Percentiles rank a stretch among this genome's conserved stretches.
Evolutionary conservation across 2,888 invertebrate genomes (phyloP).

Genomic region (Nemotelus nigrinus): DNA sequence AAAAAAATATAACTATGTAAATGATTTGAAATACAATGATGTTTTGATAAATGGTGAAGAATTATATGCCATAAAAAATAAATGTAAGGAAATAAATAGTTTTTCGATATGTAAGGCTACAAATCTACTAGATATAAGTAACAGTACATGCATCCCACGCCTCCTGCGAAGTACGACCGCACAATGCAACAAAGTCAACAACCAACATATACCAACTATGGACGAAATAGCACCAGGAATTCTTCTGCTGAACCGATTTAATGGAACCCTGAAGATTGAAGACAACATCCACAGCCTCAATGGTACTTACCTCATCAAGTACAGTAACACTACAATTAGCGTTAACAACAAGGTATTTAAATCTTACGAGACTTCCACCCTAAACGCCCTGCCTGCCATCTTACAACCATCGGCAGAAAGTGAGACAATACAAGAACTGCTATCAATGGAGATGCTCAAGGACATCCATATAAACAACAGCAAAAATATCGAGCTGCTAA

Average conservation of each 20-base stretch:
- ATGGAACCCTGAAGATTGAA: slow-evolving; percentile 17
- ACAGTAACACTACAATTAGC: slow-evolving; percentile 42
- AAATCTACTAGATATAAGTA: slow-evolving; percentile 46
- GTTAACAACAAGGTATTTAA: slow-evolving; percentile 45
- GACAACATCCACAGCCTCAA: slow-evolving; percentile 6
- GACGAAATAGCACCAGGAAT: slow-evolving; percentile 49
- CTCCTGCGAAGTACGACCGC: slow-evolving; percentile 48
- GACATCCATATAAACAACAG: no score
- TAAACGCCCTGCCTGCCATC: slow-evolving; percentile 48
- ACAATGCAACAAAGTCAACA: slow-evolving; percentile 46
- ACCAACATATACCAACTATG: slow-evolving; percentile 45
- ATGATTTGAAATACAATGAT: slow-evolving; percentile 4
- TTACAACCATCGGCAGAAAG: slow-evolving; percentile 43
- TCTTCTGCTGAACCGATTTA: slow-evolving; percentile 50
- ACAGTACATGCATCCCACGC: slow-evolving; percentile 48
- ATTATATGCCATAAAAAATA: slow-evolving; percentile 31
- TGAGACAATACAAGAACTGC: slow-evolving; percentile 44
- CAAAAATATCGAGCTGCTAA: slow-evolving; percentile 32
- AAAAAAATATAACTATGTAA: slow-evolving; percentile 6
- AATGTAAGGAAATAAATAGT: slow-evolving; percentile 46
- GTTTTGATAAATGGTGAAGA: slow-evolving; percentile 39
- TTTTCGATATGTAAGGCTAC: slow-evolving; percentile 46
- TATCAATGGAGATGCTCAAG: slow-evolving; percentile 37
- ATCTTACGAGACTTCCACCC: slow-evolving; percentile 36
- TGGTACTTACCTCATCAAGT: slow-evolving; percentile 37